These are phyloP conservation scores for Dermatemys mawii DNA, from an alignment of 2,113 vertebrate genomes.

Conservation along the genomic window DNA sequence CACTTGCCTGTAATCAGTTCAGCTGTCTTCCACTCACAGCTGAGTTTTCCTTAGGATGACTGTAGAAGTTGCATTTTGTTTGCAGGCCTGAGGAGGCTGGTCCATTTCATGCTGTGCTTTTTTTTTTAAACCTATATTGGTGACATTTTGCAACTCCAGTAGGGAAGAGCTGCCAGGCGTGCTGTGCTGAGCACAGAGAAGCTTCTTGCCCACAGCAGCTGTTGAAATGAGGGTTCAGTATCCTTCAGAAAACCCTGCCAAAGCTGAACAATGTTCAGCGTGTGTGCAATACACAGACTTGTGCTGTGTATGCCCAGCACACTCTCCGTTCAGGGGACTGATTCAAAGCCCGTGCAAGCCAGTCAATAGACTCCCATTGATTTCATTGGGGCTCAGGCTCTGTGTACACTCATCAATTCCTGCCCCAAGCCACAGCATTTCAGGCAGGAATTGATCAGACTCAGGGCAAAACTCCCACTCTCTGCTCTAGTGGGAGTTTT, in stretches of 20 bases:
- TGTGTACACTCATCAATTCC: background rate
- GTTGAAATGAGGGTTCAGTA: background rate
- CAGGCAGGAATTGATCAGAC: background rate
- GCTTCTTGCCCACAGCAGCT: background rate
- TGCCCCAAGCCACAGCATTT: background rate
- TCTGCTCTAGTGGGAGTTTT: background rate
- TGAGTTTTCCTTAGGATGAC: background rate
- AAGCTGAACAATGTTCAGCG: background rate
- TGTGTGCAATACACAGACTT: background rate
- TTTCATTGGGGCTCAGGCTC: background rate
- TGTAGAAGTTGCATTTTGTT: background rate
- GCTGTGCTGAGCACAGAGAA: background rate
- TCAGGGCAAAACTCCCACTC: background rate
- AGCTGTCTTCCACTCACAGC: background rate
- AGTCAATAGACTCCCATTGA: background rate
- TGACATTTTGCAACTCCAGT: background rate
- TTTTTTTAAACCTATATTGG: background rate
- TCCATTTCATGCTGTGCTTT: background rate
- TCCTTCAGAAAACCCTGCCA: background rate
- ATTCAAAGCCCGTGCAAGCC: background rate
- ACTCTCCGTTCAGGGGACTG: background rate
- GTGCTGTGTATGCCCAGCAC: background rate
- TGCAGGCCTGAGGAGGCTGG: background rate
- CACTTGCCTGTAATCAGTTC: background rate
- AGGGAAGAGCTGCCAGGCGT: accelerated